Conservation (phyloP, 2,113 vertebrate genomes). For the Corydoras sp. region DNA sequence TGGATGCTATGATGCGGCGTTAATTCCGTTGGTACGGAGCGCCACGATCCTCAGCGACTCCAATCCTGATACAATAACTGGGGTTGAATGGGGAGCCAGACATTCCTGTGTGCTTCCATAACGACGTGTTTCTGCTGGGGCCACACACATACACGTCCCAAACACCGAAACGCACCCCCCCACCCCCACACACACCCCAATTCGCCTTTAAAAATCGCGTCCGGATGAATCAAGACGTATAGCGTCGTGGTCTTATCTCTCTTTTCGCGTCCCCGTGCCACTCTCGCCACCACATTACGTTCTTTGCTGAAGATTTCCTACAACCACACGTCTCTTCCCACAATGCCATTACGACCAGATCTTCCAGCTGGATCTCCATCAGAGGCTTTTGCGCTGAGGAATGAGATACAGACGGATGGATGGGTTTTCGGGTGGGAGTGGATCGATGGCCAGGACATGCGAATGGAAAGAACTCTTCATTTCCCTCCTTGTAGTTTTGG, state of each 20-base stretch:
- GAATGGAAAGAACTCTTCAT: too few relatives aligned
- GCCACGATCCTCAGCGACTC: neutral
- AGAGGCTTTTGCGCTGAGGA: conserved; percentile 12
- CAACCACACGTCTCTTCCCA: conserved; percentile 20
- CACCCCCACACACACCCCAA: neutral
- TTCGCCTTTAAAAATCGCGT: too few relatives aligned
- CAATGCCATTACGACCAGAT: conserved; percentile 6
- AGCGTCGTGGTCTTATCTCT: neutral
- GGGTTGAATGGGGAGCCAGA: conserved; percentile 56
- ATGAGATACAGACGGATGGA: conserved; percentile 6
- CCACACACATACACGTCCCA: conserved; percentile 13
- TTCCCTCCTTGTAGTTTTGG: neutral
- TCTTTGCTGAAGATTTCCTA: conserved; percentile 16
- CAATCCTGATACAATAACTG: conserved; percentile 15
- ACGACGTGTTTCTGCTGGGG: conserved; percentile 60
- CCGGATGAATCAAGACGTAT: too few relatives aligned
- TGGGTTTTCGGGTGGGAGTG: conserved; percentile 1
- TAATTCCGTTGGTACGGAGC: neutral
- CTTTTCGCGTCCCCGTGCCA: neutral
- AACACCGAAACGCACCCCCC: neutral
- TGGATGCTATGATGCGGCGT: neutral
- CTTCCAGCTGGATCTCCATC: conserved; percentile 18
- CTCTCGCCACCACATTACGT: conserved; percentile 1
- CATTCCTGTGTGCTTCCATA: conserved; percentile 66
- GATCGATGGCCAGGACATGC: neutral